Evolutionary conservation across 2,113 vertebrate species (phyloP), one percentile per base, ranked within the genome.

Genomic region (Motacilla alba): DNA sequence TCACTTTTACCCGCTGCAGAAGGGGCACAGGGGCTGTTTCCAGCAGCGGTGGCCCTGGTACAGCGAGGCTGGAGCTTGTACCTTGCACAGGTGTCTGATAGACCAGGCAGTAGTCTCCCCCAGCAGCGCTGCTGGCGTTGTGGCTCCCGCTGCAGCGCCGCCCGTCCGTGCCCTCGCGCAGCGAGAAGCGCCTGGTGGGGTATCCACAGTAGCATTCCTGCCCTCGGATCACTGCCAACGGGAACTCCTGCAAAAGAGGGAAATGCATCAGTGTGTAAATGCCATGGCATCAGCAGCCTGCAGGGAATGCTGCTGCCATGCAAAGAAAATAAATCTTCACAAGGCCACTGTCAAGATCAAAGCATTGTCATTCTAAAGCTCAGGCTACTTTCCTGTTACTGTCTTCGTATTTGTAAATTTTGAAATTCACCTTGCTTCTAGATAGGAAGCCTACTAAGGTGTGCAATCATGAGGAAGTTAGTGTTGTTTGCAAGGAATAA

Each of bases 81-180:
- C 99, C 99, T 96, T 99, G 99, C 86, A 99, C 98, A 0, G 99
- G 99, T 0, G 99, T 99, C 97, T 99, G 99, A 41, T 99, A 99
- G 83, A 99, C 99, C 67, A 98, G 97, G 60, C 98, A 98, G 93
- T 98, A 98, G 43, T 96, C 76, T 0, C 85, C 96, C 13, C 79
- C 62, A 28, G 90, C 31, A 5, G 78, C 43, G 14, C 70, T 53
- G 85, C 92, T 96, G 27, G 55, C 12, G 19, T 97, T 91, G 11
- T 28, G 72, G 22, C 7, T 41, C 30, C 74, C 78, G 19, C 64
- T 64, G 87, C 99, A 99, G 60, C 92, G 95, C 30, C 90, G 93
- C 41, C 96, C 55, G 13, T 98, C 97, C 2, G 94, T 76, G 5
- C 96, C 91, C 20, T 98, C 94, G 41, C 58, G 98, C 87, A 99